phyloP scores from a whole-genome alignment of 2,888 invertebrate genomes.

The Pseudolycoriella hygida region DNA sequence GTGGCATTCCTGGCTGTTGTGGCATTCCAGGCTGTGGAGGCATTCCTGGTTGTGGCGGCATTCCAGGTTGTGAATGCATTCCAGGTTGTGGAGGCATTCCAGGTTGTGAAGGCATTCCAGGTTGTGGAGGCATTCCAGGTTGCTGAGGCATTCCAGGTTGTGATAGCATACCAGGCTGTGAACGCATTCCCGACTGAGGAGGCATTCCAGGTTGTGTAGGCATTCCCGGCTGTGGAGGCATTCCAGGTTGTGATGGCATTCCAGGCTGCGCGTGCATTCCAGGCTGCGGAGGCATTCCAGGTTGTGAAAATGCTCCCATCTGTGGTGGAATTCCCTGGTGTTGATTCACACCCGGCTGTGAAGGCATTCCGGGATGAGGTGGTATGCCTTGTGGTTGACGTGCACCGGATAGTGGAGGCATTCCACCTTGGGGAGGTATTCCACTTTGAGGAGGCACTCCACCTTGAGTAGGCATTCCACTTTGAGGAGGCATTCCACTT shows the following conservation, averaged over 20 bases:
- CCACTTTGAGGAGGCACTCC: too few relatives aligned
- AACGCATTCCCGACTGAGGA: constrained; percentile 8
- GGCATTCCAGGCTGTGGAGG: constrained; percentile 15
- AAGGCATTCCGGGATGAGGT: constrained; percentile 9
- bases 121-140: constrained; percentile 8
- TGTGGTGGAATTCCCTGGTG: constrained; percentile 9
- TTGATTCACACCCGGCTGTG: constrained; percentile 7
- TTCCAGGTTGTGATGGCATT: constrained; percentile 13
- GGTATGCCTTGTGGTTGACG: background rate
- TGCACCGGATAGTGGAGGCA: constrained; percentile 10
- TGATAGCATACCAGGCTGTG: constrained; percentile 9
- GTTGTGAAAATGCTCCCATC: constrained; percentile 7
- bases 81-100: constrained; percentile 8
- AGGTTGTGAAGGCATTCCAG: constrained; percentile 7
- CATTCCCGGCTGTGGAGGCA: constrained; percentile 9
- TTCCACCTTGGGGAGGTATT: background rate
- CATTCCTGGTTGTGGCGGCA: constrained; percentile 14
- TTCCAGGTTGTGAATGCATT: constrained; percentile 13
- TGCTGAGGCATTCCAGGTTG: constrained; percentile 9
- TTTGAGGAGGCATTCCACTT: constrained; percentile 10
- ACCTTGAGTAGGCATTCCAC: constrained; percentile 13
- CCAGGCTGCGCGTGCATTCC: constrained; percentile 5
- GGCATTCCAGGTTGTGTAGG: constrained; percentile 2
- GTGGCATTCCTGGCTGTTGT: constrained; percentile 13
- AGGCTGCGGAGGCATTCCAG: constrained; percentile 8